Percentiles rank a stretch among this genome's conserved stretches.
Conservation (phyloP, 2,888 invertebrate species). For the Melanargia galathea region DNA sequence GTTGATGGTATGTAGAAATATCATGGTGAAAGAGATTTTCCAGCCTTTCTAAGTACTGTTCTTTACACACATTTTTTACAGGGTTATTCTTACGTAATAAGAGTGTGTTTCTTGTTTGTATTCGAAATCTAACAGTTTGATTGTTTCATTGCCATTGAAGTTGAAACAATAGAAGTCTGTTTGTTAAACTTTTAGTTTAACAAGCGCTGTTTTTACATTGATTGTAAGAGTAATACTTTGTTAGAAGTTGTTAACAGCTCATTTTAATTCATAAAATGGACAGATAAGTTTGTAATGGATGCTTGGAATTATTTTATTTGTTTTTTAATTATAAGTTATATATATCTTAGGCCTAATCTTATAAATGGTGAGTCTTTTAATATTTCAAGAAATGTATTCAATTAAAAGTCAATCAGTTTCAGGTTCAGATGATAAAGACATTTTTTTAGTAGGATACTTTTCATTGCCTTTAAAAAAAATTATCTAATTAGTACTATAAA, state of each 20-base stretch:
- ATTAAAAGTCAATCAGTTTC: neutral
- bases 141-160: neutral
- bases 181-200: conserved; percentile 16
- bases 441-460: no score
- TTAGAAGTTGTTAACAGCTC: neutral
- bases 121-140: neutral
- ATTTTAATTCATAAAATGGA: conserved; percentile 22
- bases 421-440: no score
- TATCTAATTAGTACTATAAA: no score
- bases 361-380: conserved; percentile 51
- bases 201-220: conserved; percentile 30
- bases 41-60: neutral
- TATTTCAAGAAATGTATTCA: neutral
- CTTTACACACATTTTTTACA: neutral
- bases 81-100: neutral
- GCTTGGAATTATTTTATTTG: conserved; percentile 23
- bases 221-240: conserved; percentile 18
- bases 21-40: neutral
- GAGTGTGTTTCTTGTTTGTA: conserved; percentile 13
- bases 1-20: neutral
- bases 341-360: conserved; percentile 41
- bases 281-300: conserved; percentile 28
- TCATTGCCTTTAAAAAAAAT: no score
- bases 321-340: conserved; percentile 42
- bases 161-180: conserved; percentile 12